These are phyloP conservation scores for Zoanthus sociatus DNA, from an alignment of 92 coral and sea anemone species.

Conservation along the genomic window DNA sequence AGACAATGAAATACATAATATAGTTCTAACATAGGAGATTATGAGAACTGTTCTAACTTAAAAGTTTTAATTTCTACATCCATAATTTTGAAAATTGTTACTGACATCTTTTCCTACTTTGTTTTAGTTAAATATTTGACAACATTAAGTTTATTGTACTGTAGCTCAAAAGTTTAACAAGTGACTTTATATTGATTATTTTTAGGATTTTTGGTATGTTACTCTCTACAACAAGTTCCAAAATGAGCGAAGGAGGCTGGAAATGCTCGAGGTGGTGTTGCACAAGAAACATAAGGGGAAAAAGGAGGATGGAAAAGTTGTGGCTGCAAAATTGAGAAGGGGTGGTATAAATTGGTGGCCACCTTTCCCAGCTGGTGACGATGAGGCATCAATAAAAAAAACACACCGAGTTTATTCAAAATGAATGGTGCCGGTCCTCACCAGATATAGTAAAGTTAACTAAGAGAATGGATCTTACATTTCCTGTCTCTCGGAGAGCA, in stretches of 20 bases:
- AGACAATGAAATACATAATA: slow-evolving; percentile 6
- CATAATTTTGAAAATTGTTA: slow-evolving; percentile 7
- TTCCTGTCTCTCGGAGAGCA: slow-evolving; percentile 57
- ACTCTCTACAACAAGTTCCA: slow-evolving; percentile 70
- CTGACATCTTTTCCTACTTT: slow-evolving; percentile 15
- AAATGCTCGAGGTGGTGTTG: slow-evolving; percentile 67
- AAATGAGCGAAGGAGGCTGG: slow-evolving; percentile 65
- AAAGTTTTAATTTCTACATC: not conserved
- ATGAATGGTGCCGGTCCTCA: slow-evolving; percentile 41
- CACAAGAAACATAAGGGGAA: slow-evolving; percentile 49
- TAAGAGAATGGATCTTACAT: slow-evolving; percentile 63
- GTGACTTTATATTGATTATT: not conserved
- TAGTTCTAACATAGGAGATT: slow-evolving; percentile 10
- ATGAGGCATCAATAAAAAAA: slow-evolving; percentile 59
- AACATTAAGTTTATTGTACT: not conserved
- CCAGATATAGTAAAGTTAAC: slow-evolving; percentile 58
- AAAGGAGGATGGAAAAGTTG: slow-evolving; percentile 22
- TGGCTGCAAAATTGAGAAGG: slow-evolving; percentile 53
- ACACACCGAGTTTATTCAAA: slow-evolving; percentile 59
- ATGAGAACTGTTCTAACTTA: not conserved
- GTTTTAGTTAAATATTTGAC: slow-evolving; percentile 17
- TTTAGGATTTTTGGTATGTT: slow-evolving; percentile 73
- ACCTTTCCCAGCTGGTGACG: slow-evolving; percentile 75
- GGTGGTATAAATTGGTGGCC: slow-evolving; percentile 78
- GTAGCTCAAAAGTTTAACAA: too few relatives aligned